Conservation (phyloP, 2,113 vertebrate species). For the Zingel zingel region DNA sequence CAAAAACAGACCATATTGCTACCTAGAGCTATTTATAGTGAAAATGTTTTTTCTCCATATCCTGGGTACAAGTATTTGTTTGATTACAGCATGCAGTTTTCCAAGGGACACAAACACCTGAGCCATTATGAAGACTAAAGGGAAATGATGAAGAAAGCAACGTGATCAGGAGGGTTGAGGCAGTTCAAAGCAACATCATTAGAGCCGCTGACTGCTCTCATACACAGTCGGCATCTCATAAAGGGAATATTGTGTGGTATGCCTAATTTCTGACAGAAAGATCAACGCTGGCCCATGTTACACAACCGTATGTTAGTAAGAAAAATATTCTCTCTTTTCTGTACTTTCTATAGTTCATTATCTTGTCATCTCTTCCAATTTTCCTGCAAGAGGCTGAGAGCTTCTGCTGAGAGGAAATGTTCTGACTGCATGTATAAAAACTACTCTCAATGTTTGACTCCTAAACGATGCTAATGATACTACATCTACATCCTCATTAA, state of each 20-base stretch:
- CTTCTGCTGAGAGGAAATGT: slow-evolving; percentile 16
- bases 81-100: neutral
- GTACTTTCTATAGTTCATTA: slow-evolving; percentile 18
- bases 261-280: slow-evolving; percentile 15
- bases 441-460: slow-evolving; percentile 1
- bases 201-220: slow-evolving; percentile 30
- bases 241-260: slow-evolving; percentile 35
- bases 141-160: slow-evolving; percentile 42
- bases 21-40: neutral
- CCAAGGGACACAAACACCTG: slow-evolving; percentile 33
- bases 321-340: slow-evolving; percentile 25
- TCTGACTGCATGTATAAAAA: neutral
- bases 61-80: neutral
- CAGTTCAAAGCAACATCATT: slow-evolving; percentile 56
- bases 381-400: neutral
- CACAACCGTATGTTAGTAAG: neutral
- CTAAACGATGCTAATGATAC: neutral
- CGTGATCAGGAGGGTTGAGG: slow-evolving; percentile 28
- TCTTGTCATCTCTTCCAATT: slow-evolving; percentile 36
- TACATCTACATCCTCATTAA: neutral
- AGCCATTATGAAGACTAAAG: slow-evolving; percentile 35
- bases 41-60: neutral
- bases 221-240: slow-evolving; percentile 25
- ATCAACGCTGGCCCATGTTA: neutral
- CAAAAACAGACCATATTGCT: neutral